phyloP scores from a whole-genome alignment of 2,113 vertebrate species.

The Arvicanthis niloticus region DNA sequence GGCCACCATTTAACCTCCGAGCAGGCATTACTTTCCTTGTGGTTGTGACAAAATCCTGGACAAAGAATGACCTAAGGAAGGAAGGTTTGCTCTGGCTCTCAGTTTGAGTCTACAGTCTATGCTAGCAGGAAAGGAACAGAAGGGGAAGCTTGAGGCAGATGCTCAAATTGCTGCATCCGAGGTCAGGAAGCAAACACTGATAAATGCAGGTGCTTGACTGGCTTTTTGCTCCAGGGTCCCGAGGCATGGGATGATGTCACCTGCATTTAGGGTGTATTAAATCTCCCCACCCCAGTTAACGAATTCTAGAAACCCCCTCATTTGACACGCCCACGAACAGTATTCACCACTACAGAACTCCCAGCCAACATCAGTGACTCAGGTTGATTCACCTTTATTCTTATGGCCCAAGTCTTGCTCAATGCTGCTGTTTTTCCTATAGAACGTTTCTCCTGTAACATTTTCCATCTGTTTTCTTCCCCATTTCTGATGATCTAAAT shows the following conservation, averaged over 20 bases:
- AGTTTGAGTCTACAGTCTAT: neutral
- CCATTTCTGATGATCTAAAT: neutral
- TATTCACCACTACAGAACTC: neutral
- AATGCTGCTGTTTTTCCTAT: neutral
- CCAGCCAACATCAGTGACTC: neutral
- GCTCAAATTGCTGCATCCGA: neutral
- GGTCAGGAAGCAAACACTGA: neutral
- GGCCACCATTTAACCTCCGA: neutral
- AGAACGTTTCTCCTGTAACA: neutral
- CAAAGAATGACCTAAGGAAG: neutral
- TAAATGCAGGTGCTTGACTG: neutral
- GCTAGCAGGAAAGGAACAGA: no score
- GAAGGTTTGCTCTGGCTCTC: neutral
- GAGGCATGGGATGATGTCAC: neutral
- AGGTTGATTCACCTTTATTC: neutral
- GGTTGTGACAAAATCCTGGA: no score
- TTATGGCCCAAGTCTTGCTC: neutral
- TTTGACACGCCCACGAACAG: neutral
- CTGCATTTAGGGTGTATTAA: neutral
- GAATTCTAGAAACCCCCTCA: neutral
- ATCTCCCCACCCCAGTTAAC: neutral
- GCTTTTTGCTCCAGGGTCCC: neutral
- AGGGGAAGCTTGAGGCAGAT: neutral
- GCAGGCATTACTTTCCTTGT: neutral
- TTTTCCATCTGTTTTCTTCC: neutral